phyloP scores from a whole-genome alignment of 2,113 vertebrate species.

The Lophura nycthemera region DNA sequence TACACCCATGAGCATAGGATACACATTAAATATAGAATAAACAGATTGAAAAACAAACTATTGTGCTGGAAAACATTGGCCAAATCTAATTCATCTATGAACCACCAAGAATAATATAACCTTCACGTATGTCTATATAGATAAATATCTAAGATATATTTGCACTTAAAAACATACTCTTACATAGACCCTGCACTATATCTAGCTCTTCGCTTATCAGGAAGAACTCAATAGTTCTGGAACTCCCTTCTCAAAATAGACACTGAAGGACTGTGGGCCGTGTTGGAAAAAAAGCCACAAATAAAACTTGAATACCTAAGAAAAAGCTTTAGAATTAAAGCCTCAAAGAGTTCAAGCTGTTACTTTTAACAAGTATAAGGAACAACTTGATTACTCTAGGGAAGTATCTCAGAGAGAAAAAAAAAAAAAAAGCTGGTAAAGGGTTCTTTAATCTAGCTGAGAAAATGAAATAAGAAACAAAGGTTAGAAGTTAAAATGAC shows the following conservation, averaged over 20 bases:
- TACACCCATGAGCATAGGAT: neutral
- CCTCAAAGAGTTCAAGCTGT: neutral
- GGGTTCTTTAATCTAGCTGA: slow-evolving; percentile 25
- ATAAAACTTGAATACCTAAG: neutral
- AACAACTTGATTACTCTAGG: neutral
- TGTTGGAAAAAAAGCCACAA: neutral
- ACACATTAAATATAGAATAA: neutral
- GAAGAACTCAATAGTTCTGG: neutral
- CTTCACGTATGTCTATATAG: neutral
- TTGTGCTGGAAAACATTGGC: neutral
- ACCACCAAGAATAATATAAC: neutral
- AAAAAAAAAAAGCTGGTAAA: neutral
- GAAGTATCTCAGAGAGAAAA: neutral
- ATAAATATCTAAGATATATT: neutral
- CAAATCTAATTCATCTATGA: neutral
- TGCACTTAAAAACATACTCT: neutral
- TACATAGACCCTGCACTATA: neutral
- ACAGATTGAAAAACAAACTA: neutral
- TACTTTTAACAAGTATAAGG: neutral
- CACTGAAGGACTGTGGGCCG: neutral
- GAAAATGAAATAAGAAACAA: slow-evolving; percentile 41
- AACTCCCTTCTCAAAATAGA: neutral
- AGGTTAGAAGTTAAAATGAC: slow-evolving; percentile 33
- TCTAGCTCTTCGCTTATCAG: neutral
- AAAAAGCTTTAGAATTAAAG: neutral